Conservation (phyloP, 2,888 invertebrate genomes). For the Scotopteryx bipunctaria region DNA sequence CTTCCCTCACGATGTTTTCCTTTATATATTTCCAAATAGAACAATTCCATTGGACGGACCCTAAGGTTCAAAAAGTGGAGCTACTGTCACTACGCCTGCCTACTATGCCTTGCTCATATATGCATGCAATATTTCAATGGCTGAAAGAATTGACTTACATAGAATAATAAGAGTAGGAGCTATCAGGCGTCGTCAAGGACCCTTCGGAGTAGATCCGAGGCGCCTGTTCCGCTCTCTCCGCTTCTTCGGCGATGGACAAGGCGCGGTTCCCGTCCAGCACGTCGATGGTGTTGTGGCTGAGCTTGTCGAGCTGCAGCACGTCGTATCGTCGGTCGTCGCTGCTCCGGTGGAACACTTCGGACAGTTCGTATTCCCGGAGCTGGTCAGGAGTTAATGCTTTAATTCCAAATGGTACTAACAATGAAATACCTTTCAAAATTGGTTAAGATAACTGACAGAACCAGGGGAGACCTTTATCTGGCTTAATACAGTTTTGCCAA, state of each 20-base stretch:
- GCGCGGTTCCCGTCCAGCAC: slow-evolving; percentile 88
- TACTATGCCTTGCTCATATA: no score
- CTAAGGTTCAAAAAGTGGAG: no score
- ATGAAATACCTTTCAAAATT: no score
- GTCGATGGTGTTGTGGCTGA: slow-evolving; percentile 82
- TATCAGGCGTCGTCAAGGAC: slow-evolving; percentile 72
- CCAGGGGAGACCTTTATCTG: no score
- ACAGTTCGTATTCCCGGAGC: slow-evolving; percentile 94
- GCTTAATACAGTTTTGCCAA: no score
- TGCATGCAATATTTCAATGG: no score
- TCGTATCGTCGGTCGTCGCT: slow-evolving; percentile 91
- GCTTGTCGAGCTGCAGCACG: slow-evolving; percentile 85
- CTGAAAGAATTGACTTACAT: slow-evolving; percentile 57
- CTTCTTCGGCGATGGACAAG: slow-evolving; percentile 90
- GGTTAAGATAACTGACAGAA: no score
- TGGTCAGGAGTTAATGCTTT: slow-evolving; percentile 55
- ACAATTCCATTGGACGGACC: no score
- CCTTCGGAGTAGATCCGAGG: slow-evolving; percentile 80
- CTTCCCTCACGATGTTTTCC: no score
- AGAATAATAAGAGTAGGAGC: slow-evolving; percentile 74
- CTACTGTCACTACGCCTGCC: no score
- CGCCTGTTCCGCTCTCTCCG: slow-evolving; percentile 87
- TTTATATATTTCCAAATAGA: no score
- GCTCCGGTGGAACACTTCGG: slow-evolving; percentile 92
- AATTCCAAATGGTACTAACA: not conserved